Evolutionary conservation across 2,797 vertebrate species (phyloP), one percentile per base, ranked within the genome.

Genomic region (Agapornis canus): DNA sequence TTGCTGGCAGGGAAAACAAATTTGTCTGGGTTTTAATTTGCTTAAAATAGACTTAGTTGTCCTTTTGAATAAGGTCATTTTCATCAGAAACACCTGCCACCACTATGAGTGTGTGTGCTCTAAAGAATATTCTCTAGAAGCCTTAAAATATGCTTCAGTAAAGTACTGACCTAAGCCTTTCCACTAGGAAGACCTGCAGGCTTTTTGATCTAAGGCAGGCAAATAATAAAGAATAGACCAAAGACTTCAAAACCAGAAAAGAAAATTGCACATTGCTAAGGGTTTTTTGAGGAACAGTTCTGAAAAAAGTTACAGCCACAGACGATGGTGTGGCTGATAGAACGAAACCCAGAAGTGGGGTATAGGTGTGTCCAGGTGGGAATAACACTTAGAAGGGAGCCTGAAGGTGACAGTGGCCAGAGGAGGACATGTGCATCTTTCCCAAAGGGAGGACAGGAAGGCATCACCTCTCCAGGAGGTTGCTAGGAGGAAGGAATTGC

Each of bases 401-500:
- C 19, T 18, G 21, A 48, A 57, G 26, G 13, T 84, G 23, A 39
- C 19, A 19, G 13, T 35, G 52, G 6, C 48, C 63, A 31, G 56
- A 70, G 72, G 20, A 77, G 9, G 37, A 31, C 20, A 29, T 45
- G 47, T 13, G 14, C 10, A 16, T 18, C 60, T 47, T 45, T 77
- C 29, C 13, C 8, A 1, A 35, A 40, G 21, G 26, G 52, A 66
- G 23, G 23, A 43, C 13, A 22, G 69, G 47, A 48, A n/a, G 31
- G 37, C 1, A 0, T 17, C 16, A 6, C 6, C 39, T 40, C 0
- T 0, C 31, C 31, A 37, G 31, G 19, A 49, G 4, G 47, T 43
- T 61, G 35, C 25, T 59, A 13, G 25, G 7, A 70, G 65, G 51
- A 20, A 66, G 22, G 40, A 72, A 31, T 21, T 1, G 1, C 21